A percentile compares a stretch with the other conserved stretches of the same genome.
Evolutionary conservation across 1,140 invertebrate genomes (phyloP).

Genomic region (Belonocnema kinseyi): DNA sequence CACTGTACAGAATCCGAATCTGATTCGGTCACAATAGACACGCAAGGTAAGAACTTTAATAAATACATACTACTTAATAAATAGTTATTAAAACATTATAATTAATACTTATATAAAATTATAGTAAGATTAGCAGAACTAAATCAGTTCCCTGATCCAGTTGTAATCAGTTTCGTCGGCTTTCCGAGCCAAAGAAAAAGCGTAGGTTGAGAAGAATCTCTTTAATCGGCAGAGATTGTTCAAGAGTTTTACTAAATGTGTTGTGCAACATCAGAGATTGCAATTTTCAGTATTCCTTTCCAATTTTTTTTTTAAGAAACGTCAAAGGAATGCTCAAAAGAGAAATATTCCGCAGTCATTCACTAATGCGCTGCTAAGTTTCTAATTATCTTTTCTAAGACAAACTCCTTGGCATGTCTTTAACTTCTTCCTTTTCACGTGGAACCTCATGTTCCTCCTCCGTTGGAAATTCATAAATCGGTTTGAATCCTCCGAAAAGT

Average conservation of each 20-base stretch:
- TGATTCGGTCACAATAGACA: neutral
- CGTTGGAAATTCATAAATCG: constrained; percentile 77
- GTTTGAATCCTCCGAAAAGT: constrained; percentile 82
- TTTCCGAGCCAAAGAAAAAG: neutral
- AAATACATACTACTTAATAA: neutral
- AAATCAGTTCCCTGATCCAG: neutral
- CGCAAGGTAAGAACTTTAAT: neutral
- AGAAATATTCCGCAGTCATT: too few species aligned
- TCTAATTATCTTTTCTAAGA: constrained; percentile 39
- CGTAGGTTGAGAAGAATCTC: neutral
- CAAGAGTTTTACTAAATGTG: too few species aligned
- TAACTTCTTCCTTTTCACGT: constrained; percentile 29
- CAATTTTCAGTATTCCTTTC: too few species aligned
- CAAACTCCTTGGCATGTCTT: constrained; percentile 50
- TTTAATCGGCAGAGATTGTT: too few species aligned
- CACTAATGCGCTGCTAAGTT: neutral
- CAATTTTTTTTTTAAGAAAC: too few species aligned
- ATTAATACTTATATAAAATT: neutral
- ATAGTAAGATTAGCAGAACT: neutral
- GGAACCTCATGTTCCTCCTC: constrained; percentile 47
- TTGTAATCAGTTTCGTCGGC: neutral
- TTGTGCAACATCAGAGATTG: too few species aligned
- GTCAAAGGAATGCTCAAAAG: too few species aligned
- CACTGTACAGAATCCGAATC: neutral
- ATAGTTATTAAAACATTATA: neutral